Conservation (phyloP, 2,888 invertebrate species). For the Acanthoscelides obtectus region DNA sequence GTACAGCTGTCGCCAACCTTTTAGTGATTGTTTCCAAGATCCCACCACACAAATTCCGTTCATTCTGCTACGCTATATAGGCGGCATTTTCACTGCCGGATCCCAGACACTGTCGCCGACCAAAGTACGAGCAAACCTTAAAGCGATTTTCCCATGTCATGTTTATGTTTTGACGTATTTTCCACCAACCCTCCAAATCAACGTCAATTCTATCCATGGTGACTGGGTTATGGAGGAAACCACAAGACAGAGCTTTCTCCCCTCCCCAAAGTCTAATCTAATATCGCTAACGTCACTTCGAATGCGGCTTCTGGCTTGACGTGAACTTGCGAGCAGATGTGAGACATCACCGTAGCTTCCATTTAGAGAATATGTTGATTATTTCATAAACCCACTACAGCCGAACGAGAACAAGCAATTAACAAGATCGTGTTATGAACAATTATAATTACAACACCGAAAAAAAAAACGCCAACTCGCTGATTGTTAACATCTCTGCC, state of each 20-base stretch:
- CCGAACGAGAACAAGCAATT: neutral
- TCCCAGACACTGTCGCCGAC: too few species aligned
- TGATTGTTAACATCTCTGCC: neutral
- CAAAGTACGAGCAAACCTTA: too few species aligned
- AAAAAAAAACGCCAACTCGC: neutral
- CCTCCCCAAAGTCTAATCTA: neutral
- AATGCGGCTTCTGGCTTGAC: neutral
- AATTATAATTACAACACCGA: neutral
- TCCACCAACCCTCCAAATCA: too few species aligned
- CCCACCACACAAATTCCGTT: too few species aligned
- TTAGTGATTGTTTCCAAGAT: too few species aligned
- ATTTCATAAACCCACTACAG: neutral
- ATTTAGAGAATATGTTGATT: neutral
- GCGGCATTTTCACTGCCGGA: too few species aligned
- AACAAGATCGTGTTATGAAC: neutral
- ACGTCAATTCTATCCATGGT: neutral
- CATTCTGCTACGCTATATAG: too few species aligned
- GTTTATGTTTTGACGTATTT: too few species aligned
- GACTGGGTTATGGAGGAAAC: neutral
- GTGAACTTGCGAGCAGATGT: neutral
- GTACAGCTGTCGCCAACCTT: too few species aligned
- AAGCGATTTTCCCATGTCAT: too few species aligned
- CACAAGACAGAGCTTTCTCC: neutral
- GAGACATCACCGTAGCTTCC: neutral
- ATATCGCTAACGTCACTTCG: neutral